Base-by-base conservation (phyloP, 2,888 invertebrate species). In the Sinotaia quadrata region DNA sequence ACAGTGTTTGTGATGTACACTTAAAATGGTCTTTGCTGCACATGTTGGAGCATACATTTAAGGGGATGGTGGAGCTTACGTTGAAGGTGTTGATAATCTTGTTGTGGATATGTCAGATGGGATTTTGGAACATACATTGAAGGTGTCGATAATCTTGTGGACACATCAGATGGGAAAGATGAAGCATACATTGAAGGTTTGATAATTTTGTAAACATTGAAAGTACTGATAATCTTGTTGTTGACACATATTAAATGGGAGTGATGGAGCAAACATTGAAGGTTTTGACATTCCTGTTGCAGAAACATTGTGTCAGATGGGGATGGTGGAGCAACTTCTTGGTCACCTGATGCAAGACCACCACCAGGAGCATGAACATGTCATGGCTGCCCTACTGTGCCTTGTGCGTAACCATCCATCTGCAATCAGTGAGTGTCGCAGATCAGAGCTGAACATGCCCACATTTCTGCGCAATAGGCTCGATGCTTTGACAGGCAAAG, bases 311-410 rank as follows among this genome's bases (percentile, higher is more conserved):
- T 87, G 84, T 75, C 81, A 87, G 31, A 87, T 87, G 77, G 88
- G 89, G 15, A 84, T 88, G 78, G 84, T 89, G 36, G 86, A 86
- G 31, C 88, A 88, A 70, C 73, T 89, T 47, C 80, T 88, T 0
- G 84, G 82, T 36, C 78, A 87, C 34, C 75, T 89, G 21, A 80
- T 81, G 52, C 54, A 63, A 21, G 84, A 86, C 24, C 88, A 89
- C 67, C 75, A 79, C n/a, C 62, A 80, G 75, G 73, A 87, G 68
- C 90, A 91, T 74, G 91, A 92, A 82, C 90, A 91, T 78, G 78
- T 91, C 8, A 81, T 91, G 68, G 85, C 88, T 5, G 89, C 91
- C 2, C 81, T 92, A 31, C 79, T 89, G 21, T 79, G 85, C 21
- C 75, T 91, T 21, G 87, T 90, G 4, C 86, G 87, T 37, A 87